Percentiles rank a stretch among this genome's conserved stretches.
Evolutionary conservation across 2,888 invertebrate species (phyloP).

Genomic region (Calameuta pallipes): DNA sequence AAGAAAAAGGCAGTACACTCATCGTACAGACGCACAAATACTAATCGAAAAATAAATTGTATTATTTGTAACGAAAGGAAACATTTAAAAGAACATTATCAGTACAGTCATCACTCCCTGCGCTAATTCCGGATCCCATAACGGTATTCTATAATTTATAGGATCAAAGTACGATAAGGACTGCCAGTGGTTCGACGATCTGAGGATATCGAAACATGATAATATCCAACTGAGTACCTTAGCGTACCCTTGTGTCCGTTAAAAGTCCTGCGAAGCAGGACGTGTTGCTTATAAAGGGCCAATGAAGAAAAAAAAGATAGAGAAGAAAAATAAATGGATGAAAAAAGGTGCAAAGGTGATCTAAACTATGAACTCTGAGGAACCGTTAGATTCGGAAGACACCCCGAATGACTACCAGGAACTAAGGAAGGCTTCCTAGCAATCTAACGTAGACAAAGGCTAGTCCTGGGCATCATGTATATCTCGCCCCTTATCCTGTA

Average conservation of each 20-base stretch:
- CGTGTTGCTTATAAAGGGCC: background rate
- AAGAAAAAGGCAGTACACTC: too few species aligned
- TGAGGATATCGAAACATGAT: background rate
- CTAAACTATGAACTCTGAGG: slow-evolving; percentile 42
- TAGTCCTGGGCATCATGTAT: background rate
- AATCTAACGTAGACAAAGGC: slow-evolving; percentile 21
- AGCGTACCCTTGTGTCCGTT: background rate
- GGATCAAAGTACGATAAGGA: background rate
- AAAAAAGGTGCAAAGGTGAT: slow-evolving; percentile 26
- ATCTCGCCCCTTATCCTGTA: slow-evolving; percentile 7
- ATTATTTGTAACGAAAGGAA: background rate
- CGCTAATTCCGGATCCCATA: background rate
- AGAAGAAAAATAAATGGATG: slow-evolving; percentile 5
- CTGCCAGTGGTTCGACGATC: background rate
- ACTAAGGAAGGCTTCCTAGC: slow-evolving; percentile 3
- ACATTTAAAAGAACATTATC: background rate
- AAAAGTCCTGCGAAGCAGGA: background rate
- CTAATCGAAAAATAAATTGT: too few species aligned
- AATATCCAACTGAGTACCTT: background rate
- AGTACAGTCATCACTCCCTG: background rate
- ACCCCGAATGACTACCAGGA: slow-evolving; percentile 3
- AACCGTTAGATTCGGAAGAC: slow-evolving; percentile 31
- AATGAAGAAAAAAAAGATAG: background rate
- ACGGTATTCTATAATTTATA: background rate
- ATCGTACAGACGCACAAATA: too few species aligned